These are phyloP conservation scores for Orius laevigatus DNA, from an alignment of 1,140 invertebrate species.

Conservation along the genomic window DNA sequence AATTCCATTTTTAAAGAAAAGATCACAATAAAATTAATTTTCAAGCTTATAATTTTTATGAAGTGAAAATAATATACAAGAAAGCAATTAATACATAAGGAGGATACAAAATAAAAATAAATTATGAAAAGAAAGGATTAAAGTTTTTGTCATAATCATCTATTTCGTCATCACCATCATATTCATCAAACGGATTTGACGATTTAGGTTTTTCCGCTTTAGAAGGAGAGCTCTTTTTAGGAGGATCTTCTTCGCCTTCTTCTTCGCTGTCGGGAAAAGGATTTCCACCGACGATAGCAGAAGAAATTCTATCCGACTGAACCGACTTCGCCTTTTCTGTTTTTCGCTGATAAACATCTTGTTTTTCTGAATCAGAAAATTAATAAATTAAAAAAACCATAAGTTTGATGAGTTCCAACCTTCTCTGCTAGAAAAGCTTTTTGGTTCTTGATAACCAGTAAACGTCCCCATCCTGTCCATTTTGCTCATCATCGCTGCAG, in stretches of 20 bases:
- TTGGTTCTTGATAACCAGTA: neutral
- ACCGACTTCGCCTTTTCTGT: neutral
- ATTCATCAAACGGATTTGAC: conserved; percentile 26
- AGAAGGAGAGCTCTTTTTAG: conserved; percentile 29
- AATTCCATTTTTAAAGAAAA: too few species aligned
- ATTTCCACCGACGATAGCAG: conserved; percentile 20
- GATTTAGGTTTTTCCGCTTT: conserved; percentile 7
- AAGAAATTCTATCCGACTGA: conserved; percentile 24
- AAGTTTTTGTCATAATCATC: conserved; percentile 43
- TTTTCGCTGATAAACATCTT: neutral
- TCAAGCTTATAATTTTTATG: too few species aligned
- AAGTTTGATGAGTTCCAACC: neutral
- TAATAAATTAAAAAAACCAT: neutral
- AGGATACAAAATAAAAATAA: too few species aligned
- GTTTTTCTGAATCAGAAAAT: neutral
- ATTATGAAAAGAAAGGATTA: conserved; percentile 36
- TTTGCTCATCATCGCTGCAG: neutral
- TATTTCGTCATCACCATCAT: conserved; percentile 27
- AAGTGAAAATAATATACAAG: too few species aligned
- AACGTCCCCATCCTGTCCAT: neutral
- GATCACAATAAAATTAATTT: too few species aligned
- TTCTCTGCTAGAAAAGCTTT: neutral
- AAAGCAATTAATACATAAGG: too few species aligned
- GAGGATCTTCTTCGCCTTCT: conserved; percentile 25
- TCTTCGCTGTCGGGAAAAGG: conserved; percentile 23